phyloP scores from a whole-genome alignment of 1,140 invertebrate genomes.

The Bombus pyrosoma region DNA sequence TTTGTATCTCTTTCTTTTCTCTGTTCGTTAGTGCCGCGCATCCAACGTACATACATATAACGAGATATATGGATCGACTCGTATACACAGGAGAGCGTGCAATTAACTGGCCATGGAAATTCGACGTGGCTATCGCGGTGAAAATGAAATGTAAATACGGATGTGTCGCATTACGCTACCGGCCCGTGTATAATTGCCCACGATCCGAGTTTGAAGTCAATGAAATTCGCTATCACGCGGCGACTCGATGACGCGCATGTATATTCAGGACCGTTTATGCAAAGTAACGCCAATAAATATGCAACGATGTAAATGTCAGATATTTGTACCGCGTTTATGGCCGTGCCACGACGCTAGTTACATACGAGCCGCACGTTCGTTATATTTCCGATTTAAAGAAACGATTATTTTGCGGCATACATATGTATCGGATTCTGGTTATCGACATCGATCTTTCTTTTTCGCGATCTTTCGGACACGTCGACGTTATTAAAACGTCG shows the following conservation, averaged over 20 bases:
- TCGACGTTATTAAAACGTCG: too few species aligned
- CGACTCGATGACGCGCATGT: constrained; percentile 43
- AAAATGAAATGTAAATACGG: constrained; percentile 57
- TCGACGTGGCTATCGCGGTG: not conserved
- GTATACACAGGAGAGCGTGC: constrained; percentile 9
- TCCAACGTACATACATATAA: not conserved
- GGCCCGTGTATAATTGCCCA: constrained; percentile 37
- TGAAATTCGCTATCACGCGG: constrained; percentile 48
- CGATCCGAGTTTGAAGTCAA: constrained; percentile 48
- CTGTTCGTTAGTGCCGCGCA: not conserved
- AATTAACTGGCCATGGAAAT: constrained; percentile 28
- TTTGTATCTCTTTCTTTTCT: too few species aligned
- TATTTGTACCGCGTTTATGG: constrained; percentile 61
- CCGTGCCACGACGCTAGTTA: constrained; percentile 21
- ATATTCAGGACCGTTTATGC: constrained; percentile 64
- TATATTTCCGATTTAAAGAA: constrained; percentile 35
- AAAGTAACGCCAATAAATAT: constrained; percentile 64
- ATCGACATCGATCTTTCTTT: not conserved
- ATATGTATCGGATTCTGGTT: not conserved
- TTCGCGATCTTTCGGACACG: too few species aligned
- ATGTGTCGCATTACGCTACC: constrained; percentile 46
- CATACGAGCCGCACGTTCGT: constrained; percentile 17
- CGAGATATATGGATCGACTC: too few species aligned
- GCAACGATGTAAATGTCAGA: constrained; percentile 68
- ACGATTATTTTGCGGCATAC: constrained; percentile 6